Percentiles rank a stretch among this genome's conserved stretches.
Evolutionary conservation across 2,113 vertebrate species (phyloP).

Genomic region (Sardina pilchardus): DNA sequence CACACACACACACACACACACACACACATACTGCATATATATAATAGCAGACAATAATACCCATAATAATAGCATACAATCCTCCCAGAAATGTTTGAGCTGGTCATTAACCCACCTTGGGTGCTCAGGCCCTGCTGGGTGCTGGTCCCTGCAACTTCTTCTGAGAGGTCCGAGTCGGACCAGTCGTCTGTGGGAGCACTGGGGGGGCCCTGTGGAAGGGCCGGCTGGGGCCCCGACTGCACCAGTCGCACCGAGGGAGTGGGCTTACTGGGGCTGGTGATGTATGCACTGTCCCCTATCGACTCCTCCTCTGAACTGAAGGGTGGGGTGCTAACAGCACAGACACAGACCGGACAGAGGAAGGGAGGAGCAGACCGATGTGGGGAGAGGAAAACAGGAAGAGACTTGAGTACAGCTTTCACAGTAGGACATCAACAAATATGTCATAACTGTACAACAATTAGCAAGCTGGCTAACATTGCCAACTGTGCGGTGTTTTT

Average conservation of each 20-base stretch:
- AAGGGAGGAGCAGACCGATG: not conserved
- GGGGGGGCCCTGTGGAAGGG: not conserved
- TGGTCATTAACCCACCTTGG: constrained; percentile 23
- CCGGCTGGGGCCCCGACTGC: constrained; percentile 33
- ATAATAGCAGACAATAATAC: no score
- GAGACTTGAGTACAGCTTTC: not conserved
- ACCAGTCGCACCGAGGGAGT: constrained; percentile 27
- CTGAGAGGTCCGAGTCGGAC: constrained; percentile 59
- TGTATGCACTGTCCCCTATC: constrained; percentile 27
- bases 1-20: not conserved
- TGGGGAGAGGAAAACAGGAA: not conserved
- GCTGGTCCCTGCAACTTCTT: constrained; percentile 30
- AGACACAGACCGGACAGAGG: not conserved
- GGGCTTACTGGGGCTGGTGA: constrained; percentile 25
- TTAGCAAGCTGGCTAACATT: not conserved
- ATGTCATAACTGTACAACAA: not conserved
- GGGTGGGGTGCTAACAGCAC: constrained; percentile 59
- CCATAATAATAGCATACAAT: no score
- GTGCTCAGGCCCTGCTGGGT: not conserved
- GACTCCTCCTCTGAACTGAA: constrained; percentile 66
- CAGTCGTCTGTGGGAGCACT: constrained; percentile 41
- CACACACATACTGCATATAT: no score
- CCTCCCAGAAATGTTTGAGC: not conserved
- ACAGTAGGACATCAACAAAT: not conserved
- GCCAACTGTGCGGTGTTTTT: not conserved